Conservation (phyloP, 1,140 invertebrate genomes). For the Telenomus remus region DNA sequence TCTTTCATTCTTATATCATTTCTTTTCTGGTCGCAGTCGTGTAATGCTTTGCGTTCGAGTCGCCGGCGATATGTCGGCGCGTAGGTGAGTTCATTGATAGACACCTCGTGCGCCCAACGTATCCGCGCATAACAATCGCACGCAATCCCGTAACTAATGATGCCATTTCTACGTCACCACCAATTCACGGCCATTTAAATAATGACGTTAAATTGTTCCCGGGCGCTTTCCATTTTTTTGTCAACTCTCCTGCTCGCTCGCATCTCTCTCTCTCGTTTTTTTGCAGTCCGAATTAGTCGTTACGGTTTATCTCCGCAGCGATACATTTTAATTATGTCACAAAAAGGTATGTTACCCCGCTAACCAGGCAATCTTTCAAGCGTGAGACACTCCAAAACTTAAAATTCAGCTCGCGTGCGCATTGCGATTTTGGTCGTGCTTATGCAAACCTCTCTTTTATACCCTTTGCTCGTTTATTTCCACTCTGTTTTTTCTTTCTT, state of each 20-base stretch:
- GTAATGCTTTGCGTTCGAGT: background rate
- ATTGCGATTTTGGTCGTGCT: constrained; percentile 36
- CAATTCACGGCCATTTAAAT: background rate
- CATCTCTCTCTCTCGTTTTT: no score
- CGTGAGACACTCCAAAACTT: constrained; percentile 31
- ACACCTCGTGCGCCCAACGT: background rate
- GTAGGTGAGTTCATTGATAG: constrained; percentile 1
- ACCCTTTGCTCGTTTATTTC: constrained; percentile 44
- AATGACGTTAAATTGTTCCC: no score
- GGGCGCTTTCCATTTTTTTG: no score
- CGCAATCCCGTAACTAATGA: background rate
- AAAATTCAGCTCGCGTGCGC: constrained; percentile 46
- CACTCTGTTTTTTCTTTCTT: constrained; percentile 6
- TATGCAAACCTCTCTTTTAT: constrained; percentile 33
- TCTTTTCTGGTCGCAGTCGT: background rate
- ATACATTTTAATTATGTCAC: constrained; percentile 39
- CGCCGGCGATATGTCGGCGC: background rate
- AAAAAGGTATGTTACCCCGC: constrained; percentile 15
- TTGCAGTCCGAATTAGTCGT: no score
- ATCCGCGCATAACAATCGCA: background rate
- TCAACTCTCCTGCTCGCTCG: no score
- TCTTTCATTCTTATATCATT: background rate
- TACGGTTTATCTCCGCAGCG: background rate
- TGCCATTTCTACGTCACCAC: background rate
- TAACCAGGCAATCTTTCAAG: constrained; percentile 24